phyloP scores from a whole-genome alignment of 2,113 vertebrate species.

The Nothoprocta pentlandii region DNA sequence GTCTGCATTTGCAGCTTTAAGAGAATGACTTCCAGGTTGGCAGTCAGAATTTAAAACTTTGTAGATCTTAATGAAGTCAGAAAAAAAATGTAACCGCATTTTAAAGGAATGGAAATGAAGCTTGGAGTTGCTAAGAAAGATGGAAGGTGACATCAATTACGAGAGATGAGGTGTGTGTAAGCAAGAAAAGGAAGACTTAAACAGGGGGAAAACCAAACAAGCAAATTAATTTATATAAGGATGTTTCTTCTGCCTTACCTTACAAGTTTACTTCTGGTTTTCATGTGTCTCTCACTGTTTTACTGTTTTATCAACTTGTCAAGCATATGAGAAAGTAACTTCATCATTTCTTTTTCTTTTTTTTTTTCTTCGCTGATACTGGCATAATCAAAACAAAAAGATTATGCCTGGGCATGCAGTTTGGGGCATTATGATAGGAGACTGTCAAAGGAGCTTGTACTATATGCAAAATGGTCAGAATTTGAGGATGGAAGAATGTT shows the following conservation, averaged over 20 bases:
- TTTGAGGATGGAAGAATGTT: background rate
- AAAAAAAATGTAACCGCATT: background rate
- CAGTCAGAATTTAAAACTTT: background rate
- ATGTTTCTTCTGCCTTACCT: background rate
- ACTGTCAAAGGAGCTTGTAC: rapidly evolving
- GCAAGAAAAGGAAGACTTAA: background rate
- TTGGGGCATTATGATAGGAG: background rate
- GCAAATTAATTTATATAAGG: background rate
- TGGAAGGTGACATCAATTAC: background rate
- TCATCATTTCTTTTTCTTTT: background rate
- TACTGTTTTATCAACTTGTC: background rate
- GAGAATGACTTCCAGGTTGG: background rate
- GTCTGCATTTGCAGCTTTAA: background rate
- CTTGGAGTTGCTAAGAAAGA: background rate
- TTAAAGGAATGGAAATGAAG: background rate
- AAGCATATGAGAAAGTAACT: background rate
- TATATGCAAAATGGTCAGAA: background rate
- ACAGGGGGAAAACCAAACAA: background rate
- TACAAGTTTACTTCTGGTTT: background rate
- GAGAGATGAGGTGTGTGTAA: background rate
- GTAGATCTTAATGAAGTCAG: background rate
- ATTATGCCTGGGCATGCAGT: background rate
- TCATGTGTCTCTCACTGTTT: background rate
- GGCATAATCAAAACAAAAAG: background rate
- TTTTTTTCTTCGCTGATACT: background rate